phyloP scores from a whole-genome alignment of 2,113 vertebrate species.

The Cinclus mexicanus region DNA sequence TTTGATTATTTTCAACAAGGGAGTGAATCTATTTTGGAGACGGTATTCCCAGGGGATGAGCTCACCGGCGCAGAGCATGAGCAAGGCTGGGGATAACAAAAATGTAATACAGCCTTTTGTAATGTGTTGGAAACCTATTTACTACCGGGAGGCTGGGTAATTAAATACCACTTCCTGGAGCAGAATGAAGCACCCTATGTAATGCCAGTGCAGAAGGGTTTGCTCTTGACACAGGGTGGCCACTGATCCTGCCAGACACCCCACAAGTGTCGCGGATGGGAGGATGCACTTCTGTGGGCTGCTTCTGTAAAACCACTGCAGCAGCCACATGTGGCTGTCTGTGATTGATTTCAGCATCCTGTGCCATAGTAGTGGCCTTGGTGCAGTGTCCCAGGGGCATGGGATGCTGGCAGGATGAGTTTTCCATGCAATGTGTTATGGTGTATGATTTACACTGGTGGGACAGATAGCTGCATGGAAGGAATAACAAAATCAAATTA shows the following conservation, averaged over 20 bases:
- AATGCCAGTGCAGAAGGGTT: not conserved
- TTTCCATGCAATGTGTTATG: accelerated
- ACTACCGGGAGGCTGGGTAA: constrained; percentile 15
- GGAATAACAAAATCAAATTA: not conserved
- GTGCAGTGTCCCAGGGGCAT: accelerated
- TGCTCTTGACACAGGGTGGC: accelerated
- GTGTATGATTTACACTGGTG: not conserved
- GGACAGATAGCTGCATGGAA: not conserved
- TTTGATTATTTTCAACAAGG: constrained; percentile 53
- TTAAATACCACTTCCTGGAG: constrained; percentile 45
- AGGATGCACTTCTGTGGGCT: not conserved
- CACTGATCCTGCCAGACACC: not conserved
- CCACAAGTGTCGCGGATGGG: accelerated
- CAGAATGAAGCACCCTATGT: not conserved
- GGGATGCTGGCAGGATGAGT: accelerated
- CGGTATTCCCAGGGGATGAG: constrained; percentile 22
- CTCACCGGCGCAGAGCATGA: not conserved
- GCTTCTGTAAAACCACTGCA: not conserved
- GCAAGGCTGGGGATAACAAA: not conserved
- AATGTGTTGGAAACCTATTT: constrained; percentile 22
- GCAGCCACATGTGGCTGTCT: not conserved
- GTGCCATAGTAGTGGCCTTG: not conserved
- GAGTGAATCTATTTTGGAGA: constrained; percentile 54
- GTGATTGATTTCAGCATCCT: accelerated
- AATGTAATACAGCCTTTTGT: constrained; percentile 4